Evolutionary conservation across 1,140 invertebrate species (phyloP).

Genomic region (Meloidogyne exigua): DNA sequence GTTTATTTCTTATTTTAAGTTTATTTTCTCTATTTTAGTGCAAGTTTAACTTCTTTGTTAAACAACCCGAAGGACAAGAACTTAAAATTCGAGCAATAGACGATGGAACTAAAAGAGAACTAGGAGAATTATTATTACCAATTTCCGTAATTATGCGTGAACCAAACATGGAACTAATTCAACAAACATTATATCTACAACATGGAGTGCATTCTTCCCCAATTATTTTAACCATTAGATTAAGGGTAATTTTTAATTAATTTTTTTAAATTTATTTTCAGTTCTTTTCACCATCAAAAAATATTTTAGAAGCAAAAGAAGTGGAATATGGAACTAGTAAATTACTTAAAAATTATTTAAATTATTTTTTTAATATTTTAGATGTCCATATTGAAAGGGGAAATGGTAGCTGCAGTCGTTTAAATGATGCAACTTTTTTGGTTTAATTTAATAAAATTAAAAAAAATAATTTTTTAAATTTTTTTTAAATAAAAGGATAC

Average conservation of each 20-base stretch:
- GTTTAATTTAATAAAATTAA: too few species aligned
- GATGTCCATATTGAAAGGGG: conserved; percentile 56
- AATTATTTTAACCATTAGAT: conserved; percentile 56
- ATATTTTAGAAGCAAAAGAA: conserved; percentile 17
- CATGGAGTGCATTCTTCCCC: conserved; percentile 56
- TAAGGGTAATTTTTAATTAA: conserved; percentile 31
- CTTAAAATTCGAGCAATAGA: conserved; percentile 53
- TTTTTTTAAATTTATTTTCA: conserved; percentile 7
- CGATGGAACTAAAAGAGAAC: conserved; percentile 50
- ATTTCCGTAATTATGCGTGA: conserved; percentile 47
- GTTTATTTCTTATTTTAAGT: background rate
- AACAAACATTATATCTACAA: conserved; percentile 53
- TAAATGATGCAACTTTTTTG: background rate
- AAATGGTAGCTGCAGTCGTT: conserved; percentile 14
- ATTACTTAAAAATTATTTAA: background rate
- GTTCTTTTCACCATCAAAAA: conserved; percentile 26
- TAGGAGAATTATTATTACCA: conserved; percentile 53
- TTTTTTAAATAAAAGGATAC: background rate
- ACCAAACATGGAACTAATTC: conserved; percentile 57
- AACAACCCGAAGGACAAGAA: conserved; percentile 59
- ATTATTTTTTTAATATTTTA: conserved; percentile 21
- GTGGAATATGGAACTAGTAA: conserved; percentile 23
- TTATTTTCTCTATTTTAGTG: conserved; percentile 12
- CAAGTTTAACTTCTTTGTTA: conserved; percentile 58
- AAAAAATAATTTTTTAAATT: too few species aligned